Conservation (phyloP, 1,140 invertebrate genomes). For the Galleria mellonella region DNA sequence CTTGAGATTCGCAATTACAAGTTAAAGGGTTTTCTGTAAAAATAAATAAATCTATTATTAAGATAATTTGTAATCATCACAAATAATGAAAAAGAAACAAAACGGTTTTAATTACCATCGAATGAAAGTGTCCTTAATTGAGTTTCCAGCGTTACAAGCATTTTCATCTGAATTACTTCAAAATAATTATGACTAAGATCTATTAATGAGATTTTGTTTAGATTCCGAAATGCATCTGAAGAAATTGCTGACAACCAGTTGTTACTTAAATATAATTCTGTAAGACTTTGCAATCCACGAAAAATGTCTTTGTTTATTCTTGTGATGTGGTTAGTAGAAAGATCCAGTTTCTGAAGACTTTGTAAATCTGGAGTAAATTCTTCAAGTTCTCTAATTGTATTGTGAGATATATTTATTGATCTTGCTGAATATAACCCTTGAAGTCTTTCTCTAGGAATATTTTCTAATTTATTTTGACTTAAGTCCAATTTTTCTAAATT, state of each 20-base stretch:
- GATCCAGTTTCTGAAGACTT: constrained; percentile 84
- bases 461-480: constrained; percentile 88
- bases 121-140: constrained; percentile 84
- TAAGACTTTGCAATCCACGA: constrained; percentile 82
- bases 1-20: constrained; percentile 89
- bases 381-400: constrained; percentile 87
- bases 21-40: constrained; percentile 87
- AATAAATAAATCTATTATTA: neutral
- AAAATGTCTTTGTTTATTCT: constrained; percentile 85
- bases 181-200: constrained; percentile 91
- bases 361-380: constrained; percentile 87
- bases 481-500: constrained; percentile 88
- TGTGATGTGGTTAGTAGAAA: constrained; percentile 89
- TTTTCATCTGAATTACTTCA: constrained; percentile 85
- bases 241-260: constrained; percentile 89
- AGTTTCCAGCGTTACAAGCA: constrained; percentile 85
- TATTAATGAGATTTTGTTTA: constrained; percentile 86
- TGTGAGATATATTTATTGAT: constrained; percentile 87
- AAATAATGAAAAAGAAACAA: constrained; percentile 3
- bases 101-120: constrained; percentile 79
- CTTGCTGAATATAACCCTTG: constrained; percentile 84
- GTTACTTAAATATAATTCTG: constrained; percentile 85
- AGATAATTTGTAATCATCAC: neutral
- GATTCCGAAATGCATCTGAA: constrained; percentile 84
- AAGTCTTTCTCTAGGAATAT: constrained; percentile 88